Evolutionary conservation across 2,797 vertebrate species (phyloP).

Genomic region (Rhinella marina): DNA sequence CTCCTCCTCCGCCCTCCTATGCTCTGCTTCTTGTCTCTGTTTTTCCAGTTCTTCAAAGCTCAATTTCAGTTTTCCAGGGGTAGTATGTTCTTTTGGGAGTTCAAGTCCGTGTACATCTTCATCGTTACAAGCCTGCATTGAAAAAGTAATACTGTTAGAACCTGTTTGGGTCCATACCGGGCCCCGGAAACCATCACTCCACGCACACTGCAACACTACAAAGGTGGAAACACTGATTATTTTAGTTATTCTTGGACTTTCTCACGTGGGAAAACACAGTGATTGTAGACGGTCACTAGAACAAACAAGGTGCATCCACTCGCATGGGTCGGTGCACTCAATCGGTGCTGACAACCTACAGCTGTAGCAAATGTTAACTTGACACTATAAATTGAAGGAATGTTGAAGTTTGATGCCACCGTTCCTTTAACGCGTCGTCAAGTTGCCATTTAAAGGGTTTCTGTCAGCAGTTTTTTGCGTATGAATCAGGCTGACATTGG

Average conservation of each 20-base stretch:
- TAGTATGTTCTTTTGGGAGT: constrained; percentile 74
- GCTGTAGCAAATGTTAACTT: too few species aligned
- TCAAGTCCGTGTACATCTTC: constrained; percentile 74
- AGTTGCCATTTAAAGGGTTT: too few species aligned
- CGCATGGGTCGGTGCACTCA: neutral
- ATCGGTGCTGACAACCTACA: neutral
- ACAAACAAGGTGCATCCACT: neutral
- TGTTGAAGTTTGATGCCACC: too few species aligned
- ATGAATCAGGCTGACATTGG: too few species aligned
- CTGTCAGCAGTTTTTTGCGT: too few species aligned
- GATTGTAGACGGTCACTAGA: neutral
- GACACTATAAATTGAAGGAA: too few species aligned
- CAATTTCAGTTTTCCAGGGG: constrained; percentile 80
- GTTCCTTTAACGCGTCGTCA: too few species aligned
- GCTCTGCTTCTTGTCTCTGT: constrained; percentile 83
- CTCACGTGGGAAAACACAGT: neutral
- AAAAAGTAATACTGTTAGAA: neutral
- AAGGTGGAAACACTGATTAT: neutral
- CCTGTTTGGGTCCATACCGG: neutral
- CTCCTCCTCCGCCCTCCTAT: constrained; percentile 88
- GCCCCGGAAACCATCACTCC: neutral
- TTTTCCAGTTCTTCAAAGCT: constrained; percentile 84
- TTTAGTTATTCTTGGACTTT: neutral
- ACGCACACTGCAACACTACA: neutral
- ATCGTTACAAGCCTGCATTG: constrained; percentile 70